Conservation (phyloP, 2,888 invertebrate species). For the Melanostoma scalare region DNA sequence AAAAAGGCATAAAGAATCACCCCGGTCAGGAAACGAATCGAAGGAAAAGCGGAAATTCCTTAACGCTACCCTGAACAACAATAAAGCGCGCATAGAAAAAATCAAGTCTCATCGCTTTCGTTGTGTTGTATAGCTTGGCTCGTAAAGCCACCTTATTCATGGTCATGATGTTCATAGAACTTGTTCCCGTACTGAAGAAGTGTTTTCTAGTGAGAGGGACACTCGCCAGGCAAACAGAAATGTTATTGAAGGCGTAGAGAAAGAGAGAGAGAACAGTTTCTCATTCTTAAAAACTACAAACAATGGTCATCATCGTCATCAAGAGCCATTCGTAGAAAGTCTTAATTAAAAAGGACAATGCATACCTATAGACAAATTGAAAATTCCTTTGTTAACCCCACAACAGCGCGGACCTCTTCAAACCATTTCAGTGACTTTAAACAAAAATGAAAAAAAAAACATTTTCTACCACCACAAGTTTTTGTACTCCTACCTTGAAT, state of each 20-base stretch:
- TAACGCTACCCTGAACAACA: constrained; percentile 59
- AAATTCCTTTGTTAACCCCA: constrained; percentile 64
- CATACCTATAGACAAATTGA: constrained; percentile 70
- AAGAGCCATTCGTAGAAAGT: constrained; percentile 68
- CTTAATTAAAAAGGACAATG: constrained; percentile 72
- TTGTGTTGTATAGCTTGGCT: constrained; percentile 31
- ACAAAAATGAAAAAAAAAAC: constrained; percentile 8
- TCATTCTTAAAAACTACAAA: constrained; percentile 57
- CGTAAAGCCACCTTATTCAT: constrained; percentile 35
- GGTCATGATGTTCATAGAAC: constrained; percentile 30
- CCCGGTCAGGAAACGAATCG: constrained; percentile 30
- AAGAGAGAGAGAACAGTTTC: constrained; percentile 28
- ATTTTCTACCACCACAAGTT: constrained; percentile 51
- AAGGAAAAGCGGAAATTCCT: constrained; percentile 46
- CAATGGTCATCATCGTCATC: constrained; percentile 67
- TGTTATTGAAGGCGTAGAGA: constrained; percentile 29
- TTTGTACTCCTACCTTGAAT: constrained; percentile 57
- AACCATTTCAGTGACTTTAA: constrained; percentile 52
- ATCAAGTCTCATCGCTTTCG: constrained; percentile 46
- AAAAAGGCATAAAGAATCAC: neutral
- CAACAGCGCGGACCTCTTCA: constrained; percentile 35
- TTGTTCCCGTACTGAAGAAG: constrained; percentile 20
- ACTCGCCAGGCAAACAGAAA: constrained; percentile 13
- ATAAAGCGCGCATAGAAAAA: constrained; percentile 53
- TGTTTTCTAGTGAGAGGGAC: neutral